Conservation (phyloP, 2,113 vertebrate genomes). For the Acrocephalus kingi region DNA sequence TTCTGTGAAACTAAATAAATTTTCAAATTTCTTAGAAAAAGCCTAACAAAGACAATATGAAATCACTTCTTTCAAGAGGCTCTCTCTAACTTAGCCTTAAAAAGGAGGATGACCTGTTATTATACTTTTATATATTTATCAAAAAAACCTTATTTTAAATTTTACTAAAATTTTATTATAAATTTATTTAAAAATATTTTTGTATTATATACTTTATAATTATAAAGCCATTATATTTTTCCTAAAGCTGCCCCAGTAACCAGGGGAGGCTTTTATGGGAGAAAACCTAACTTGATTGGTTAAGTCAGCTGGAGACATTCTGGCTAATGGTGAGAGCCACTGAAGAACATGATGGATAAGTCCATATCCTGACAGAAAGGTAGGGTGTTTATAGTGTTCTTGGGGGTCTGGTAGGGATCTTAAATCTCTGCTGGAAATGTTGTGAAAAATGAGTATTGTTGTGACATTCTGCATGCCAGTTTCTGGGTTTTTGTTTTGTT, state of each 20-base stretch:
- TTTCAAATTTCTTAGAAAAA: rapidly evolving
- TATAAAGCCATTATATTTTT: rapidly evolving
- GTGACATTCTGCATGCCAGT: rapidly evolving
- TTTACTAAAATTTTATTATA: too few species aligned
- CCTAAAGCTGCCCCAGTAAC: rapidly evolving
- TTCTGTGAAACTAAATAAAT: neutral
- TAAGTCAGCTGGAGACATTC: neutral
- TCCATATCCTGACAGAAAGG: neutral
- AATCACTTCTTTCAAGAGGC: rapidly evolving
- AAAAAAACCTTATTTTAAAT: too few species aligned
- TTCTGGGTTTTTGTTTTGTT: too few species aligned
- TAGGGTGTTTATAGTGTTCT: neutral
- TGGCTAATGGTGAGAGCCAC: neutral
- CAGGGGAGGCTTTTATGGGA: neutral
- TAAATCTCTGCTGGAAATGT: rapidly evolving
- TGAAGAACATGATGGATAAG: neutral
- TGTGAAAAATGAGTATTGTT: rapidly evolving
- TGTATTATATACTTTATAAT: too few species aligned
- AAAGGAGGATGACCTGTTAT: rapidly evolving
- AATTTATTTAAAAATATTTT: too few species aligned
- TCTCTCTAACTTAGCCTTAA: rapidly evolving
- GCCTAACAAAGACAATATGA: rapidly evolving
- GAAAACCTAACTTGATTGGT: neutral
- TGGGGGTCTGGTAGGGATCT: rapidly evolving
- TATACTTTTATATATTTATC: too few species aligned